phyloP scores from a whole-genome alignment of 2,113 vertebrate genomes.

The Prietella phreatophila region DNA sequence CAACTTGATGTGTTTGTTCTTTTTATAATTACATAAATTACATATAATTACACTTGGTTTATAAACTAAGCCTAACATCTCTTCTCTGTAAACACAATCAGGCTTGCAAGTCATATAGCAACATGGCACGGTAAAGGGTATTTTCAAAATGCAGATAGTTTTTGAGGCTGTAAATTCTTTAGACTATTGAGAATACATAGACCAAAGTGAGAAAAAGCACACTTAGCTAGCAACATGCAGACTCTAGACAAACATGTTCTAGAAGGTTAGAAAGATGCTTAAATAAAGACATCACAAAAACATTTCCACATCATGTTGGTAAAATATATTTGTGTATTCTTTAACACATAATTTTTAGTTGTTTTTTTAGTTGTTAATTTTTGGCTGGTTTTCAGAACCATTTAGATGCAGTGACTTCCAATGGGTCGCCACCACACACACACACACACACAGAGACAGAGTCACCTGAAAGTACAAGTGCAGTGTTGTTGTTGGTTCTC shows the following conservation, averaged over 20 bases:
- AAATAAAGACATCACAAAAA: no score
- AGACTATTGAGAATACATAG: not conserved
- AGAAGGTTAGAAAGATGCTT: no score
- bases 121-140: not conserved
- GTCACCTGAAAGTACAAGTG: not conserved
- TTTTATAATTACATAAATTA: no score
- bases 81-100: not conserved
- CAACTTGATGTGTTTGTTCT: not conserved
- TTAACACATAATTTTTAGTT: no score
- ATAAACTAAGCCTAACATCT: not conserved
- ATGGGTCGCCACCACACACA: not conserved
- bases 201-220: not conserved
- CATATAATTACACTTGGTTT: not conserved
- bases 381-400: not conserved
- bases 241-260: no score
- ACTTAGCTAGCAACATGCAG: not conserved
- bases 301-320: no score
- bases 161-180: not conserved
- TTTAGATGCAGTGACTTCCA: not conserved
- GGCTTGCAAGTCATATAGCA: not conserved
- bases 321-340: no score
- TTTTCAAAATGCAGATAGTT: not conserved
- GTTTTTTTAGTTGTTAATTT: no score
- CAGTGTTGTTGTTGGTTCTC: not conserved
- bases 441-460: not conserved